Base-by-base conservation (phyloP, 64 coral and sea anemone genomes). In the Dendrophyllia cribrosa region DNA sequence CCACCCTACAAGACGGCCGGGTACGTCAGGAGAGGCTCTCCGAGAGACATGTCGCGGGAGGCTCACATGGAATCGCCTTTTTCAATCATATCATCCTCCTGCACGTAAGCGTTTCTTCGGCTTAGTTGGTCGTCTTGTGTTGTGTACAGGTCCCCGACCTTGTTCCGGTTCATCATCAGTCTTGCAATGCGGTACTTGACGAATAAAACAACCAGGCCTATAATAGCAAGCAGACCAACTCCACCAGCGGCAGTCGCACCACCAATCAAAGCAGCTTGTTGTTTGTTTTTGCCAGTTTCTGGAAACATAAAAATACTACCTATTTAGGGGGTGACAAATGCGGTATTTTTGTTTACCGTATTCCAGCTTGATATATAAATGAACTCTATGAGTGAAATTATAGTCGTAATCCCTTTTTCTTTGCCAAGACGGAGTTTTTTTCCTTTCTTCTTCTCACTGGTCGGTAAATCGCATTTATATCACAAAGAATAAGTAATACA, bases 131-230 rank as follows among this genome's bases (percentile, higher is more conserved):
- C 60, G 10, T 83, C 80, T 15, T 66, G 60, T 45, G 61, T 83
- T 6, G 62, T 46, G 20, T 83, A 83, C 34, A 83, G 16, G 9
- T 83, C 61, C 46, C 60, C 46, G 34, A 83, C 44, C 80, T 83
- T 47, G 34, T 83, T 83, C 4, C 17, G 62, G 59, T 83, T 83
- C 7, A 51, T 7, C 19, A 83, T 2, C 3, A 83, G 62, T 23
- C 80, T 43, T 51, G 46, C 44, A 66, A 83, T n/a, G 61, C 80
- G 80, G 45, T 50, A 83, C 45, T 83, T 83, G 44, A 83, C 80
- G 14, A 83, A 47, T 0, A 83, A 20, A 83, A 83, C 13, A 9
- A 56, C 80, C 4, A 66, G 43, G n/a, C 4, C 78, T 22, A 83
- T 66, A 2, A 83, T 21, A 22, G 60, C 23, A 67, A 66, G 43